Conservation (phyloP, 2,113 vertebrate species). For the Phodopus roborovskii region DNA sequence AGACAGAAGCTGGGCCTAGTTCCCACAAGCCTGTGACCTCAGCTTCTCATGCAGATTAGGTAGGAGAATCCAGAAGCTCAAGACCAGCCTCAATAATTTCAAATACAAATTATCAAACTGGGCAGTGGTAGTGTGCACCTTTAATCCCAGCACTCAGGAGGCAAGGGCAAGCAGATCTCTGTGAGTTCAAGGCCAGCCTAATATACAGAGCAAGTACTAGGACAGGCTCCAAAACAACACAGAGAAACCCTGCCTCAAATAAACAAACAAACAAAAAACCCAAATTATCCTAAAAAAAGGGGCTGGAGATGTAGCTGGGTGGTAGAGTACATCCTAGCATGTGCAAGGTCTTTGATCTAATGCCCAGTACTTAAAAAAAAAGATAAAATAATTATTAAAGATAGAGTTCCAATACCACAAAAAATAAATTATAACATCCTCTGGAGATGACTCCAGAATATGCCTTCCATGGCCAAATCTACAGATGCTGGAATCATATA, state of each 20-base stretch:
- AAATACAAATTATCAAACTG: background rate
- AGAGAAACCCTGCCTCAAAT: no score
- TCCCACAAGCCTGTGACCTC: background rate
- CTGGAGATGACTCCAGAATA: background rate
- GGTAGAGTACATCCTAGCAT: no score
- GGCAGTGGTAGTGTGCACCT: no score
- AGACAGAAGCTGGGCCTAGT: background rate
- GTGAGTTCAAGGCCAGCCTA: no score
- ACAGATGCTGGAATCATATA: background rate
- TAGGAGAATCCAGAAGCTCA: background rate
- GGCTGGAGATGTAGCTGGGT: background rate
- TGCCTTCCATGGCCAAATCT: background rate
- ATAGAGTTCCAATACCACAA: background rate
- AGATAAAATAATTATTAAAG: slow-evolving; percentile 20
- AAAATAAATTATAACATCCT: background rate
- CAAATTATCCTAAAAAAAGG: background rate
- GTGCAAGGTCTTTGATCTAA: background rate
- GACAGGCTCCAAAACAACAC: no score
- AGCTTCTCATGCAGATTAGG: background rate
- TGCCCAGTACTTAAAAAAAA: background rate
- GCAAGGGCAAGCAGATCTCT: no score
- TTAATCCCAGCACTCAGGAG: no score
- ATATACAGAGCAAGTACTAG: no score
- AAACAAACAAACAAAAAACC: no score
- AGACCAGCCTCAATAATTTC: background rate